Evolutionary conservation across 2,888 invertebrate species (phyloP), one percentile per base, ranked within the genome.

Genomic region (Abscondita cerata): DNA sequence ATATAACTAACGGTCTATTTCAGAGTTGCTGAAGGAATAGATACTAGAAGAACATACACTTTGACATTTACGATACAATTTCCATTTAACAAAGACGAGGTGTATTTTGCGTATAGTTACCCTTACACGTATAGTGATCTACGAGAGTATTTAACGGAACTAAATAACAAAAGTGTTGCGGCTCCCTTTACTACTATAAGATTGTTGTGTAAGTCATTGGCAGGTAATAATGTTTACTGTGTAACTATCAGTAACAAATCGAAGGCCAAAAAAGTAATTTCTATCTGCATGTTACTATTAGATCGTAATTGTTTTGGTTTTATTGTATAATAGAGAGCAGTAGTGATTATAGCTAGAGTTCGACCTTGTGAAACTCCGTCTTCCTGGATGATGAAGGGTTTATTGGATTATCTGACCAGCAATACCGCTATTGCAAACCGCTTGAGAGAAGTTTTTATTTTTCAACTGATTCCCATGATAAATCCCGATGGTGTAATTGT

Each of bases 361-460:
- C 97, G 97, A 81, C 96, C 96, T 13, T 96, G 96, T 2, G 97
- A 97, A 82, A 92, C 95, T 0, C 96, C 96, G 25, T 87, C 96
- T 2, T 95, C 95, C 16, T 96, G 95, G 95, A 95, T 95, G 89
- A 96, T 96, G 95, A 95, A 96, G 82, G 96, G 96, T 11, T 90
- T 96, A 72, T 89, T 96, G 83, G 94, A 95, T 78, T 95, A 92
- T 77, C 83, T 95, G 64, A 95, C 95, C 0, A 90, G 95, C 13
- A 92, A 93, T 69, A 87, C 91, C 0, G 85, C 85, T 72, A 91
- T 87, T 73, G 89, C 89, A 46, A 86, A 89, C 84, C 94, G 95
- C 76, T 82, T 97, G 62, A 85, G 96, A 53, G 94, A 96, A 78
- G 92, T 92, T 76, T 96, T 96, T 80, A 93, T 97, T 73, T 97